phyloP scores from a whole-genome alignment of 2,113 vertebrate species.

The Lipotes vexillifer region DNA sequence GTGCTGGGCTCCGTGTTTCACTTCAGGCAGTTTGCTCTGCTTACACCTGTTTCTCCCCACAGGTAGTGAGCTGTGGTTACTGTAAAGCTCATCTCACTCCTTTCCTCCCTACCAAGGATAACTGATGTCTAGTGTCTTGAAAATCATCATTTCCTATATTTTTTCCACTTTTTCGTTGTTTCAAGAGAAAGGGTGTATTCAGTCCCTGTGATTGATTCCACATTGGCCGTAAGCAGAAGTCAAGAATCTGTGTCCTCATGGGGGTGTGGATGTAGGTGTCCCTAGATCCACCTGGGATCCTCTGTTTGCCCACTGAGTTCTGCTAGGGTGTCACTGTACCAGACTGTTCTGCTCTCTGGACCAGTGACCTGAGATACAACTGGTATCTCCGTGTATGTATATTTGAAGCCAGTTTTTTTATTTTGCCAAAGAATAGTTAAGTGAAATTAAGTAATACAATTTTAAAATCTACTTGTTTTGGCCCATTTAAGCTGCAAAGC shows the following conservation, averaged over 20 bases:
- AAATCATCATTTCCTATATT: background rate
- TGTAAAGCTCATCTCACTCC: accelerated
- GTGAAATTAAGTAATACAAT: background rate
- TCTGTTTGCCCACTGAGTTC: accelerated
- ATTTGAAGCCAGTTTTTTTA: background rate
- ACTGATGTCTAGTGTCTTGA: background rate
- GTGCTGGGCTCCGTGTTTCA: accelerated
- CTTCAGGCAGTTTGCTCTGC: accelerated
- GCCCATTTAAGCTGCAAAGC: background rate
- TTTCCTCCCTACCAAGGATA: background rate
- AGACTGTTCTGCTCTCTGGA: background rate
- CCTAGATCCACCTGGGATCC: accelerated
- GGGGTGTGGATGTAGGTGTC: no score
- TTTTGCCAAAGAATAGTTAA: background rate
- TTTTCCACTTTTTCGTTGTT: background rate
- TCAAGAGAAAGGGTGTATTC: background rate
- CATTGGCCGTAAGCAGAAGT: accelerated
- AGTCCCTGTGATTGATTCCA: no score
- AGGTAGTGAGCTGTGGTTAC: accelerated
- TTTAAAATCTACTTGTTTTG: background rate
- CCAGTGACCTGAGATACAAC: background rate
- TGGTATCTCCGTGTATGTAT: background rate
- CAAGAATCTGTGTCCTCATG: background rate
- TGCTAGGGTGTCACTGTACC: no score
- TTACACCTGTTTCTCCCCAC: accelerated